phyloP scores from a whole-genome alignment of 2,888 invertebrate species.

The Drosophila pegasa region DNA sequence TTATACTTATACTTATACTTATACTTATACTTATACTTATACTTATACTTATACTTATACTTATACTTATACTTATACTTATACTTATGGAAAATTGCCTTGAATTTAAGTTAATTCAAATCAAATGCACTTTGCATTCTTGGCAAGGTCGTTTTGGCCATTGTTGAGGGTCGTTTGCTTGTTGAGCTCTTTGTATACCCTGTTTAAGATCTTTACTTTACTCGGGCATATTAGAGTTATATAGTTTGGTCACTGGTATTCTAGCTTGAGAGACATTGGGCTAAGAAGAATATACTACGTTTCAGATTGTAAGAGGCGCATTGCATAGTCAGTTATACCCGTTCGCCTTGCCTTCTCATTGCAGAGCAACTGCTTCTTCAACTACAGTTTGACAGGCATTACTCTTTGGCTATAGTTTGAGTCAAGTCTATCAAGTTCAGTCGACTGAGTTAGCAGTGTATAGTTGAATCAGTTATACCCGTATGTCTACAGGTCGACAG shows the following conservation, averaged over 20 bases:
- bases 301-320: neutral
- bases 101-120: neutral
- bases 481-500: neutral
- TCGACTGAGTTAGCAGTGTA: neutral
- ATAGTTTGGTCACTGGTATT: neutral
- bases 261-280: neutral
- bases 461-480: neutral
- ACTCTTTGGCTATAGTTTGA: neutral
- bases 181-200: conserved; percentile 1
- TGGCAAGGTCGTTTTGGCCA: neutral
- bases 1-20: no score
- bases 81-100: neutral
- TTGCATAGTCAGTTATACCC: neutral
- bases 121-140: conserved; percentile 6
- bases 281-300: neutral
- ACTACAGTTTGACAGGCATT: neutral
- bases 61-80: no score
- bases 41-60: no score
- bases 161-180: conserved; percentile 2
- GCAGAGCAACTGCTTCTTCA: no score
- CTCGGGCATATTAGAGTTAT: neutral
- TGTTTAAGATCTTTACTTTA: neutral
- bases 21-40: no score
- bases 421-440: neutral
- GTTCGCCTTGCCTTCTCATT: neutral